Evolutionary conservation across 2,113 vertebrate species (phyloP).

Genomic region (Sturnus vulgaris): DNA sequence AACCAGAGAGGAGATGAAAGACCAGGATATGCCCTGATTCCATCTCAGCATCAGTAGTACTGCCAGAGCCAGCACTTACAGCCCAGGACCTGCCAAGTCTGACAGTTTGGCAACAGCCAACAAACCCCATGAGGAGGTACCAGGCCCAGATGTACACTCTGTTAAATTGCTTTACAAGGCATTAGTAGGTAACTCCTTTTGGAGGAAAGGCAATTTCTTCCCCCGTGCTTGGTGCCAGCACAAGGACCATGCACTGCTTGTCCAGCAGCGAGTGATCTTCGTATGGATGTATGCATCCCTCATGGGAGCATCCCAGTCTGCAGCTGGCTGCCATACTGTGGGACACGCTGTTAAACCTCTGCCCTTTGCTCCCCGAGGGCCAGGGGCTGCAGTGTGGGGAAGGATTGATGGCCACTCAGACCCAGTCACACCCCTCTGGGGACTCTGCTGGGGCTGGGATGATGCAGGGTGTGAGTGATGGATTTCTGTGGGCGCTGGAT

Average conservation of each 20-base stretch:
- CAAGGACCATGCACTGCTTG: rapidly evolving
- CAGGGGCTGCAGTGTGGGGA: neutral
- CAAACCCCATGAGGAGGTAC: neutral
- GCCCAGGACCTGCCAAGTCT: neutral
- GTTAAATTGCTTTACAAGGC: neutral
- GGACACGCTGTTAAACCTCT: neutral
- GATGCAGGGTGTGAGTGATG: neutral
- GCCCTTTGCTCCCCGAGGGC: neutral
- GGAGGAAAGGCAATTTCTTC: neutral
- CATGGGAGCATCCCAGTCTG: rapidly evolving
- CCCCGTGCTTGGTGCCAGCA: neutral
- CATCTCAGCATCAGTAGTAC: neutral
- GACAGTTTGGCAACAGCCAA: neutral
- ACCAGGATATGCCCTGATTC: neutral
- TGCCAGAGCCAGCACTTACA: neutral
- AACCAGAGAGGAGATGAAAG: neutral
- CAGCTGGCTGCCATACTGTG: rapidly evolving
- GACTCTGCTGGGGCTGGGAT: neutral
- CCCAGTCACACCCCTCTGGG: neutral
- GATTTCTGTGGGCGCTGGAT: neutral
- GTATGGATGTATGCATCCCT: rapidly evolving
- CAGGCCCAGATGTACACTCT: neutral
- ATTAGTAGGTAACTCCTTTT: rapidly evolving
- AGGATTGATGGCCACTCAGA: neutral
- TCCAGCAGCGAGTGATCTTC: rapidly evolving